Conservation (phyloP, 1,140 invertebrate species). For the Chrysopa pallens region DNA sequence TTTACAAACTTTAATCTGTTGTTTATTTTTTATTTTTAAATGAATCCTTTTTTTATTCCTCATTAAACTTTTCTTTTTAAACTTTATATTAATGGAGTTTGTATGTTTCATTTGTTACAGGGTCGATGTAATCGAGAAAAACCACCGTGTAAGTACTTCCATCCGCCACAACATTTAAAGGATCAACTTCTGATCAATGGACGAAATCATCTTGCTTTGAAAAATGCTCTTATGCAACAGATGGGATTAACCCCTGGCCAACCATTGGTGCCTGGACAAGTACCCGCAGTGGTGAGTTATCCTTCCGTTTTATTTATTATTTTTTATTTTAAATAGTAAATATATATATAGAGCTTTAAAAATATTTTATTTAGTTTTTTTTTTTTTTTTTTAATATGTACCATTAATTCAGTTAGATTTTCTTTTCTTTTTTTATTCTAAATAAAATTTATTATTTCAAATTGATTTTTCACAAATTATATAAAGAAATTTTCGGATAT, state of each 20-base stretch:
- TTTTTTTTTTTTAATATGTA: too few species aligned
- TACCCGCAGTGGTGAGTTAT: conserved; percentile 72
- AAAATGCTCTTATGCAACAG: conserved; percentile 91
- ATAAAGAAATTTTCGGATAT: too few species aligned
- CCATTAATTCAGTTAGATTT: too few species aligned
- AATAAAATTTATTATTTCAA: too few species aligned
- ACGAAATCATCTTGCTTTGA: conserved; percentile 94
- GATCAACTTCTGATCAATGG: conserved; percentile 99
- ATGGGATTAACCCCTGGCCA: conserved; percentile 81
- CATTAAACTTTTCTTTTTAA: conserved; percentile 2
- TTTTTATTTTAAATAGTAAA: too few species aligned
- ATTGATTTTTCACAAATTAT: too few species aligned
- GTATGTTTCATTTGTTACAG: conserved; percentile 38
- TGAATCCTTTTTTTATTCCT: too few species aligned
- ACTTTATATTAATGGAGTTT: neutral
- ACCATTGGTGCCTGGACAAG: conserved; percentile 72
- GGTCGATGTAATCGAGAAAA: conserved; percentile 99
- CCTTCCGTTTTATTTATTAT: neutral
- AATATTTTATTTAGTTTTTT: too few species aligned
- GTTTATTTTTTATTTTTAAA: neutral
- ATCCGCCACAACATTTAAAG: conserved; percentile 98
- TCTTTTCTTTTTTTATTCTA: too few species aligned
- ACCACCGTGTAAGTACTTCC: conserved; percentile 99
- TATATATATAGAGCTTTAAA: too few species aligned
- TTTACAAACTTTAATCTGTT: too few species aligned